Conservation (phyloP, 2,888 invertebrate species). For the Drosophila recens region DNA sequence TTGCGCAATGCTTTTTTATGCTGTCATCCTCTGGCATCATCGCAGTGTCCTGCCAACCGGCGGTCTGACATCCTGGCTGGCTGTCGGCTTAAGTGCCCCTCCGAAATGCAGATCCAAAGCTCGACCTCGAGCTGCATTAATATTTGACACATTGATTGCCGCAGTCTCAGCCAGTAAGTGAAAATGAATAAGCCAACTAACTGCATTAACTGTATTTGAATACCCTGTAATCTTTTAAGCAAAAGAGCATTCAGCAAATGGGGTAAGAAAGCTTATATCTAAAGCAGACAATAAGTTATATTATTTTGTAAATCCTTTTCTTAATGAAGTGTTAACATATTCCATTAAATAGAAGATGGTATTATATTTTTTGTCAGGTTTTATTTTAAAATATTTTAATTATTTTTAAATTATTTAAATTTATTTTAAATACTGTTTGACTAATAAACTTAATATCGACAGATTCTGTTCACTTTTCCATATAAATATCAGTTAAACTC, state of each 20-base stretch:
- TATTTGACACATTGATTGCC: conserved; percentile 71
- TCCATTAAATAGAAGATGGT: too few relatives aligned
- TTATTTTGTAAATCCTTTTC: too few relatives aligned
- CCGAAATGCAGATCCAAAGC: conserved; percentile 50
- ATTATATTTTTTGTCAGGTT: too few relatives aligned
- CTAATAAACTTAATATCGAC: too few relatives aligned
- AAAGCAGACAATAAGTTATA: too few relatives aligned
- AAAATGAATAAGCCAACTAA: background rate
- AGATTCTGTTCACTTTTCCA: too few relatives aligned
- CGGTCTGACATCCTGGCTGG: conserved; percentile 26
- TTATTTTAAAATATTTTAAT: too few relatives aligned
- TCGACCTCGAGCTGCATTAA: conserved; percentile 63
- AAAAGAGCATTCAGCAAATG: background rate
- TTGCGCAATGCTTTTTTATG: conserved; percentile 51
- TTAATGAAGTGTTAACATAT: too few relatives aligned
- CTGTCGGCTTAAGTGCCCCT: conserved; percentile 67
- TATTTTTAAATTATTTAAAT: too few relatives aligned
- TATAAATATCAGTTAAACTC: too few relatives aligned
- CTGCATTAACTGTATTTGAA: conserved; percentile 2
- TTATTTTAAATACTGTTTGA: too few relatives aligned
- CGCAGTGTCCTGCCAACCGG: conserved; percentile 14
- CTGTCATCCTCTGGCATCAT: conserved; percentile 14
- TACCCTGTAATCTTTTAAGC: background rate
- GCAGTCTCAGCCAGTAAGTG: conserved; percentile 2
- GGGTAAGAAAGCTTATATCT: background rate